A percentile compares a stretch with the other conserved stretches of the same genome.
These are phyloP conservation scores for Melanotaenia nigrans DNA, from an alignment of 2,797 vertebrate species.

Conservation along the genomic window DNA sequence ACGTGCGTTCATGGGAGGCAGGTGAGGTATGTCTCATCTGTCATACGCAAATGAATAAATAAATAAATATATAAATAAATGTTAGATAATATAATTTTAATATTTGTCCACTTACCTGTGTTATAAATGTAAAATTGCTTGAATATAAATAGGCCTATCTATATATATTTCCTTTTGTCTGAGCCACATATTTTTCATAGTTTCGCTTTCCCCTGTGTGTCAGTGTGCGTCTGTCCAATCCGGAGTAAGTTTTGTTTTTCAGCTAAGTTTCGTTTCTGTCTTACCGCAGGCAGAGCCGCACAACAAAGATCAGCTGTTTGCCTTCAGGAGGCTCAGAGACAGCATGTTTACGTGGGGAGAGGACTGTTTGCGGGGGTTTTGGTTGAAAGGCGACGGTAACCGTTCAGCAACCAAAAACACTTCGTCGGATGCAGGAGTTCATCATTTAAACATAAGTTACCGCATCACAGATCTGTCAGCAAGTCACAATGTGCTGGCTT, in stretches of 20 bases:
- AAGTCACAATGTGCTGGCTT: constrained; percentile 34
- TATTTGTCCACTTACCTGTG: too few species aligned
- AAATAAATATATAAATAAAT: too few species aligned
- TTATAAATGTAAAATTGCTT: too few species aligned
- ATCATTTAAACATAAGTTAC: not conserved
- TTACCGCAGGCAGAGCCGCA: not conserved
- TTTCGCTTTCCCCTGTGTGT: constrained; percentile 5
- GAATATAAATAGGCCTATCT: too few species aligned
- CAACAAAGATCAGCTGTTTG: not conserved
- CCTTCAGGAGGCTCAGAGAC: rapidly evolving
- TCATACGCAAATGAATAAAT: too few species aligned
- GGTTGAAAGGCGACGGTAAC: not conserved
- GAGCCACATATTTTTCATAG: not conserved
- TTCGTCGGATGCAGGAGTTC: not conserved
- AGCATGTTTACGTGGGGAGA: constrained; percentile 63
- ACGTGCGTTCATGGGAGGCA: too few species aligned
- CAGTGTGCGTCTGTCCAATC: too few species aligned
- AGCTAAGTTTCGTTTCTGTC: constrained; percentile 17
- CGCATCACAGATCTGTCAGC: constrained; percentile 32
- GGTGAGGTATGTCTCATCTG: too few species aligned
- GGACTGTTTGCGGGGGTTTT: constrained; percentile 36
- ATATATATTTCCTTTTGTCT: too few species aligned
- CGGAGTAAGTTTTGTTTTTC: constrained; percentile 23
- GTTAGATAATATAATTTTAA: too few species aligned
- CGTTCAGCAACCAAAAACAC: too few species aligned